Evolutionary conservation across 2,797 vertebrate genomes (phyloP).

Genomic region (Peromyscus eremicus): DNA sequence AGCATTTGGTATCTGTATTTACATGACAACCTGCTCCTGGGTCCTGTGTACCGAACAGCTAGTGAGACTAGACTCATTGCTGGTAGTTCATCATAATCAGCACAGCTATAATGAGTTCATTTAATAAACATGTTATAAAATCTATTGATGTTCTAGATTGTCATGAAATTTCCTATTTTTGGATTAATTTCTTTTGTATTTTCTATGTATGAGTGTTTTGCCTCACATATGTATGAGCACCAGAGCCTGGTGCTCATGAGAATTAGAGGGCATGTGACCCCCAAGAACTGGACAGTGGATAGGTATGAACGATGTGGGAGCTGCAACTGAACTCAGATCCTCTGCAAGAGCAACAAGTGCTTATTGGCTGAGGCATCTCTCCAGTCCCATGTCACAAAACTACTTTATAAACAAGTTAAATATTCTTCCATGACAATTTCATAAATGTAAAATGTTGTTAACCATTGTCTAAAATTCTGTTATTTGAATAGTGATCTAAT

Average conservation of each 20-base stretch:
- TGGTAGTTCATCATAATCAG: constrained; percentile 34
- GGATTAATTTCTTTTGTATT: background rate
- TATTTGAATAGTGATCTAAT: constrained; percentile 5
- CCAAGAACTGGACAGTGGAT: background rate
- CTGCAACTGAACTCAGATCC: too few species aligned
- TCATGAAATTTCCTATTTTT: background rate
- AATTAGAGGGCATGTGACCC: background rate
- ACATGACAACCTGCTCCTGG: background rate
- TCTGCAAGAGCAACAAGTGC: background rate
- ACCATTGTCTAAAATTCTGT: background rate
- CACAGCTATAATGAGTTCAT: background rate
- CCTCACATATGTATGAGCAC: background rate
- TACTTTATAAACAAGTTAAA: constrained; percentile 18
- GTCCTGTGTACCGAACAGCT: background rate
- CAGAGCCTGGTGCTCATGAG: background rate
- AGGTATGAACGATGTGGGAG: background rate
- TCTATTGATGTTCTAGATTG: background rate
- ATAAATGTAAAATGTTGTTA: constrained; percentile 7
- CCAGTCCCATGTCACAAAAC: background rate
- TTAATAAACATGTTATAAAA: constrained; percentile 24
- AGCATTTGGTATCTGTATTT: background rate
- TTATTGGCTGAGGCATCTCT: background rate
- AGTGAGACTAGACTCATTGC: background rate
- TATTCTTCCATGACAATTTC: background rate
- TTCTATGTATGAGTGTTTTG: background rate